A percentile compares a stretch with the other conserved stretches of the same genome.
These are phyloP conservation scores for Plagodis dolabraria DNA, from an alignment of 2,888 invertebrate genomes.

Conservation along the genomic window DNA sequence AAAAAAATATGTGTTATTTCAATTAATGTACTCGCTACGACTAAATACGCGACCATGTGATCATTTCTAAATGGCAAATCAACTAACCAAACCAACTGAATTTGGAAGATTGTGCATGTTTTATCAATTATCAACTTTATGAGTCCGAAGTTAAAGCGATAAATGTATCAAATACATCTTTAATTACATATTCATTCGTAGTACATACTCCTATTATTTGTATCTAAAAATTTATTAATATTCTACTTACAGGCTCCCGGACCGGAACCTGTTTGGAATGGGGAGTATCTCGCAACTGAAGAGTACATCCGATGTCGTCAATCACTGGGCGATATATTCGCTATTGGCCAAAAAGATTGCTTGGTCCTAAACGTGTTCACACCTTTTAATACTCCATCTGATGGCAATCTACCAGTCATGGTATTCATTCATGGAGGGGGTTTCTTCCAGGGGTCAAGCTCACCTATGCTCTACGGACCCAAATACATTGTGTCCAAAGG, in stretches of 20 bases:
- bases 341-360: constrained; percentile 60
- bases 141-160: too few species aligned
- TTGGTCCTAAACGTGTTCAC: constrained; percentile 65
- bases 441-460: constrained; percentile 62
- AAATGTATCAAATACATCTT: too few species aligned
- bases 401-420: constrained; percentile 65
- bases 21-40: too few species aligned
- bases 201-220: background rate
- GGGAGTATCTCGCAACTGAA: constrained; percentile 61
- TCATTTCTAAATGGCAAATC: background rate
- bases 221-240: too few species aligned
- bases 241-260: constrained; percentile 61
- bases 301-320: constrained; percentile 65
- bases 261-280: constrained; percentile 64
- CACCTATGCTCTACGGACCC: constrained; percentile 61
- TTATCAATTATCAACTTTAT: too few species aligned
- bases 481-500: constrained; percentile 62
- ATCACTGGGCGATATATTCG: constrained; percentile 37
- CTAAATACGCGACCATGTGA: too few species aligned
- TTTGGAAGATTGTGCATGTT: background rate
- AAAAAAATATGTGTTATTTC: too few species aligned
- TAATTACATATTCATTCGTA: background rate
- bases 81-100: background rate
- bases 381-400: constrained; percentile 45
- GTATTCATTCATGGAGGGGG: constrained; percentile 74